Percentiles rank a stretch among this genome's conserved stretches.
phyloP scores from a whole-genome alignment of 2,113 vertebrate species.

The Corythornis cristatus region DNA sequence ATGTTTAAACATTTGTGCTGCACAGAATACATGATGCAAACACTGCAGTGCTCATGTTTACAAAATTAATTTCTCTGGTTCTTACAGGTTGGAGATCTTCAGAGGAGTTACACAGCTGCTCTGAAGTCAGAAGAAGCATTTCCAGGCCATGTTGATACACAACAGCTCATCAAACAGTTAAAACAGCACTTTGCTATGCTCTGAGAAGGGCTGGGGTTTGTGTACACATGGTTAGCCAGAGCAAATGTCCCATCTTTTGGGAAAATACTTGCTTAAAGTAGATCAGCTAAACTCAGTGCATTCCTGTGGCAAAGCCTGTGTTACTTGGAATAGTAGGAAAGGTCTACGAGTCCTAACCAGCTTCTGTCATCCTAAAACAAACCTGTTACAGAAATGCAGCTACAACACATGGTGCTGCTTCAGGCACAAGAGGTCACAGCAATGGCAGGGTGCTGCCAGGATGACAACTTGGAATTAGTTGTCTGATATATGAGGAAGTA shows the following conservation, averaged over 20 bases:
- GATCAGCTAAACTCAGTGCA: neutral
- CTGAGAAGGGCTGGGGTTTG: slow-evolving; percentile 61
- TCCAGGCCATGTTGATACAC: slow-evolving; percentile 93
- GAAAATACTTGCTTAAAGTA: neutral
- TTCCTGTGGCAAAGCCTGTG: neutral
- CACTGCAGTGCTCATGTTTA: neutral
- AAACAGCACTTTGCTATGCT: slow-evolving; percentile 89
- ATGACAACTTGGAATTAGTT: neutral
- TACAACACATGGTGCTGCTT: neutral
- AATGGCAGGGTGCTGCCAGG: neutral
- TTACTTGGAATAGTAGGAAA: neutral
- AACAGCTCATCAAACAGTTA: slow-evolving; percentile 89
- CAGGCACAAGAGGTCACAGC: neutral
- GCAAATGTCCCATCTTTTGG: neutral
- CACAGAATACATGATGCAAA: neutral
- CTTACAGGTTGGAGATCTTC: slow-evolving; percentile 92
- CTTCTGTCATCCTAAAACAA: neutral
- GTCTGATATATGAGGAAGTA: neutral
- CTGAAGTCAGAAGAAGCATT: slow-evolving; percentile 89
- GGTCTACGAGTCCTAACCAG: neutral
- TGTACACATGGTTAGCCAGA: neutral
- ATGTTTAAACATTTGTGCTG: neutral
- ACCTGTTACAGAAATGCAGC: neutral
- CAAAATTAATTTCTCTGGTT: neutral
- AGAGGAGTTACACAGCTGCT: slow-evolving; percentile 91